Evolutionary conservation across 2,113 vertebrate genomes (phyloP), one percentile per base, ranked within the genome.

Genomic region (Lichenostomus cassidix): DNA sequence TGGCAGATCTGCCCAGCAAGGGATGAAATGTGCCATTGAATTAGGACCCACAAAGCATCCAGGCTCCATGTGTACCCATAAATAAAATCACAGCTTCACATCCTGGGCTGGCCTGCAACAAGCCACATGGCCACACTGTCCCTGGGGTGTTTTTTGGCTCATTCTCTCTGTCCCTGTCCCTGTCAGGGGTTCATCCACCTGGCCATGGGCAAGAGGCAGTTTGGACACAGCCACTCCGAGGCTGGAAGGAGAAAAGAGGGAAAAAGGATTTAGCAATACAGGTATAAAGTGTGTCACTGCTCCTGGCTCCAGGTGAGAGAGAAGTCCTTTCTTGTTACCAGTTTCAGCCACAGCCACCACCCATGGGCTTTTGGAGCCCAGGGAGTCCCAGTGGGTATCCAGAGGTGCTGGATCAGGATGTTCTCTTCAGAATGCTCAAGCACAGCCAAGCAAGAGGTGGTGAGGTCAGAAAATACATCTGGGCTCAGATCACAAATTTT

Each of bases 91-190:
- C 2, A 28, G 20, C 13, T 71, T 79, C 23, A 3, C 21, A n/a
- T 59, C 27, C 37, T 62, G 73, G 37, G 15, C 73, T 74, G 71
- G 15, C 31, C 67, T 77, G 56, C 60, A 74, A 28, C 18, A 31
- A 58, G 9, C 47, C 31, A 59, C 13, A 4, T 0, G 3, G 22
- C 50, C 53, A 47, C 52, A 47, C 29, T 1, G 1, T 13, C 52
- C 44, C 71, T 46, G 37, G 12, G 21, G 37, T 55, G 50, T 1
- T 29, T 86, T 68, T 71, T 33, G 65, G 33, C 56, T 89, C 1
- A 1, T 44, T 22, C 2, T 65, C 31, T 35, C 46, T 64, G 60
- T 31, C 33, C 60, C 20, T 33, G 23, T 13, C 29, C n/a, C 24
- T n/a, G n/a, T 78, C 56, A 59, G 39, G 64, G 14, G 6, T 31